Percentiles rank a stretch among this genome's conserved stretches.
phyloP scores from a whole-genome alignment of 2,888 invertebrate species.

The Gasteruption jaculator region DNA sequence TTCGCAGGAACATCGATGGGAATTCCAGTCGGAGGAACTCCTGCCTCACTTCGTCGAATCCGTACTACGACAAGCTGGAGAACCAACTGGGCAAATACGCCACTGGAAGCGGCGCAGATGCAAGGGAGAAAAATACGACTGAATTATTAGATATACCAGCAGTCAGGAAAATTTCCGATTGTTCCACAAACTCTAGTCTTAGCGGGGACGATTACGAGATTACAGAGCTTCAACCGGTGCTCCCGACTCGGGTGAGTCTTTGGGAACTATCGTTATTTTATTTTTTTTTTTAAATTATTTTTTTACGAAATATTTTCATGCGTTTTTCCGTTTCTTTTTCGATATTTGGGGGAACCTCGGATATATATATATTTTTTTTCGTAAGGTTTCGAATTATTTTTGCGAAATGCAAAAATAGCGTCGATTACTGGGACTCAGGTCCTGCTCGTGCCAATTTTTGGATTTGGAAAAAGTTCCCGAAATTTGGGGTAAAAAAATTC shows the following conservation, averaged over 20 bases:
- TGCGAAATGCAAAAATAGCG: too few relatives aligned
- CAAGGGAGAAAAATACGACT: constrained; percentile 23
- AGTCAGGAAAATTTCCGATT: constrained; percentile 63
- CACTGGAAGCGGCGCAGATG: constrained; percentile 18
- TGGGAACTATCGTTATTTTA: too few relatives aligned
- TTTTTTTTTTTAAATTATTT: too few relatives aligned
- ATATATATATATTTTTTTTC: too few relatives aligned
- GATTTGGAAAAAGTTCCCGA: too few relatives aligned
- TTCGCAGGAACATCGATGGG: constrained; percentile 29
- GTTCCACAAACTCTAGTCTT: constrained; percentile 70
- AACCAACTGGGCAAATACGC: constrained; percentile 16
- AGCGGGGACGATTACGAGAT: constrained; percentile 70
- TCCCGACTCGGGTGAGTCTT: constrained; percentile 41
- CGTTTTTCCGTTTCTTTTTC: too few relatives aligned
- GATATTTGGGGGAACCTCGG: too few relatives aligned
- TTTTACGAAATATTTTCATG: too few relatives aligned
- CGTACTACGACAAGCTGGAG: constrained; percentile 29
- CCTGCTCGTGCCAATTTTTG: too few relatives aligned
- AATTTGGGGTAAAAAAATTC: too few relatives aligned
- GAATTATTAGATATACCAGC: constrained; percentile 41
- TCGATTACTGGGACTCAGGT: too few relatives aligned
- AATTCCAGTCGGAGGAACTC: constrained; percentile 40
- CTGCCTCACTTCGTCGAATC: constrained; percentile 35
- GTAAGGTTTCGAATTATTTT: too few relatives aligned
- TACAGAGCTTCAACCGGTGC: constrained; percentile 42